phyloP scores from a whole-genome alignment of 2,888 invertebrate genomes.

The Eupelmus urozonus region DNA sequence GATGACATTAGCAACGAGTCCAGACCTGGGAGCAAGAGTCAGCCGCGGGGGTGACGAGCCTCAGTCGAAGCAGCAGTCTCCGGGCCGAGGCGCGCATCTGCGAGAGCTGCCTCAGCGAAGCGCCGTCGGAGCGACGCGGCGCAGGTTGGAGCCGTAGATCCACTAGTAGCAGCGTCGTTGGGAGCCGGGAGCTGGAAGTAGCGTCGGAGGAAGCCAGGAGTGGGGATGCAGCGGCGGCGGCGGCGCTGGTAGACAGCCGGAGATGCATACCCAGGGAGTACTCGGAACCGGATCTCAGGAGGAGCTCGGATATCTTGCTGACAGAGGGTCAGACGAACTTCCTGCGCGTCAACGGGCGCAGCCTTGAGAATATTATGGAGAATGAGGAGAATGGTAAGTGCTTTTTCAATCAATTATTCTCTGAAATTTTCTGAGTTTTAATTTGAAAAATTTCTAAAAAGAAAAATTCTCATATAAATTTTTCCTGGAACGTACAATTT shows the following conservation, averaged over 20 bases:
- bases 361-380: conserved; percentile 73
- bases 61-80: conserved; percentile 6
- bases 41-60: too few relatives aligned
- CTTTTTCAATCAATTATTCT: neutral
- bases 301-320: conserved; percentile 32
- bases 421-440: too few relatives aligned
- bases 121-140: conserved; percentile 3
- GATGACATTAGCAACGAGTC: too few relatives aligned
- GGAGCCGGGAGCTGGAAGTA: neutral
- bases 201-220: neutral
- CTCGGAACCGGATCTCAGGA: conserved; percentile 71
- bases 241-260: neutral
- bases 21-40: conserved; percentile 19
- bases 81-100: conserved; percentile 48
- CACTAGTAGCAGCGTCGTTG: too few relatives aligned
- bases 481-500: too few relatives aligned
- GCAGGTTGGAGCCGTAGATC: neutral
- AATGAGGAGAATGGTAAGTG: conserved; percentile 60
- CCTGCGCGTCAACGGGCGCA: conserved; percentile 66
- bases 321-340: conserved; percentile 50
- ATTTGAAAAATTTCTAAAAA: too few relatives aligned
- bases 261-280: conserved; percentile 65
- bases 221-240: too few relatives aligned
- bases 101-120: conserved; percentile 47
- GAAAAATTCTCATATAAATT: too few relatives aligned